Conservation (phyloP, 2,888 invertebrate genomes). For the Drosophila helvetica region DNA sequence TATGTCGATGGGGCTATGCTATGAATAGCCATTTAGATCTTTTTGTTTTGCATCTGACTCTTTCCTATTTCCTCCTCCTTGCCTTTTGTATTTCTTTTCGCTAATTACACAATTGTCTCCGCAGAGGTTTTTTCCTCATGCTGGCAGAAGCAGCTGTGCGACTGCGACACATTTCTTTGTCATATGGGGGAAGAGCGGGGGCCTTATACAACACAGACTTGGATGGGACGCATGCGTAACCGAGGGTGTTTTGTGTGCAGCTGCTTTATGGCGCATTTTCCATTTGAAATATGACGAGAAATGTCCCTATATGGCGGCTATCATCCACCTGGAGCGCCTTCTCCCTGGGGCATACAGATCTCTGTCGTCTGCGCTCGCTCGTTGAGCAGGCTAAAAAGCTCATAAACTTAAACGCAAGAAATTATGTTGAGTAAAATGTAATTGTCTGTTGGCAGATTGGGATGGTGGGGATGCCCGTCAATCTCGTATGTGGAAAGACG, state of each 20-base stretch:
- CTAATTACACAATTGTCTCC: slow-evolving; percentile 77
- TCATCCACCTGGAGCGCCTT: background rate
- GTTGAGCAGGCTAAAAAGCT: slow-evolving; percentile 48
- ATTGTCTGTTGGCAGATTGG: slow-evolving; percentile 51
- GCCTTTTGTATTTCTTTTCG: slow-evolving; percentile 48
- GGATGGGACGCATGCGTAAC: slow-evolving; percentile 66
- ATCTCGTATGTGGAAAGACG: slow-evolving; percentile 20
- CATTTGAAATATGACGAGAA: slow-evolving; percentile 32
- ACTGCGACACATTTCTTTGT: slow-evolving; percentile 55
- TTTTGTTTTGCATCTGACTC: slow-evolving; percentile 19
- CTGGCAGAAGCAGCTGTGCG: background rate
- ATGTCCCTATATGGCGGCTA: slow-evolving; percentile 16
- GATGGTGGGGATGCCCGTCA: slow-evolving; percentile 8
- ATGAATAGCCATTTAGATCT: slow-evolving; percentile 44
- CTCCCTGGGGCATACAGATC: background rate
- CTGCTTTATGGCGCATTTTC: slow-evolving; percentile 12
- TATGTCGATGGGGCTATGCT: slow-evolving; percentile 5
- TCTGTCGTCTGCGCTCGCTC: slow-evolving; percentile 47
- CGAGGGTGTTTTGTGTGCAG: slow-evolving; percentile 55
- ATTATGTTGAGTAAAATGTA: slow-evolving; percentile 65
- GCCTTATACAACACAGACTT: slow-evolving; percentile 64
- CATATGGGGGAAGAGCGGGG: slow-evolving; percentile 36
- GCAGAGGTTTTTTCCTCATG: slow-evolving; percentile 34
- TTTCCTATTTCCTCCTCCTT: slow-evolving; percentile 9
- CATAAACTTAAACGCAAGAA: slow-evolving; percentile 51